Percentiles rank a stretch among this genome's conserved stretches.
These are phyloP conservation scores for Entomobrya proxima DNA, from an alignment of 2,888 invertebrate species.

Conservation along the genomic window DNA sequence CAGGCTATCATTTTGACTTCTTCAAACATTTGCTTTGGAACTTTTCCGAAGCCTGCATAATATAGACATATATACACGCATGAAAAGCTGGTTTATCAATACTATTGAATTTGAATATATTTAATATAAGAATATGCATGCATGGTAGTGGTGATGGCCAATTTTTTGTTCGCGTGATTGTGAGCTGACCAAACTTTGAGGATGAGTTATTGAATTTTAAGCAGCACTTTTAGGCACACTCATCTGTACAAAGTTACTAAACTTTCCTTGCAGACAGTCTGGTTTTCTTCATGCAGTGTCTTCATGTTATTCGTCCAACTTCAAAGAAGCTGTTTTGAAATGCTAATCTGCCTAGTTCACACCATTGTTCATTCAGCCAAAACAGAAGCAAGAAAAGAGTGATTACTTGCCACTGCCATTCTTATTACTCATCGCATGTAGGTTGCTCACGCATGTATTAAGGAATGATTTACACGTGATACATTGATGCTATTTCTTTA, in stretches of 20 bases:
- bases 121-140: neutral
- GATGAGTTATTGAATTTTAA: neutral
- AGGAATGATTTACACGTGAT: slow-evolving; percentile 48
- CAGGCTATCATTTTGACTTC: too few relatives aligned
- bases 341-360: neutral
- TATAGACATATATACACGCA: too few relatives aligned
- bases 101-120: neutral
- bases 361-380: neutral
- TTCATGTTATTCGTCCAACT: neutral
- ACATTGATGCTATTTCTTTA: neutral
- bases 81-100: too few relatives aligned
- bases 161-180: neutral
- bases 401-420: neutral
- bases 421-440: neutral
- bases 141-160: too few relatives aligned
- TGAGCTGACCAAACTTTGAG: neutral
- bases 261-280: slow-evolving; percentile 12
- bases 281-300: slow-evolving; percentile 15
- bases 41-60: too few relatives aligned
- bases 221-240: neutral
- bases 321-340: neutral
- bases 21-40: too few relatives aligned
- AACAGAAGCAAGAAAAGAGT: neutral
- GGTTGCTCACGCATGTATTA: neutral
- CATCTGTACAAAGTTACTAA: neutral